Conservation (phyloP, 1,140 invertebrate species). For the Antheraea mylitta region DNA sequence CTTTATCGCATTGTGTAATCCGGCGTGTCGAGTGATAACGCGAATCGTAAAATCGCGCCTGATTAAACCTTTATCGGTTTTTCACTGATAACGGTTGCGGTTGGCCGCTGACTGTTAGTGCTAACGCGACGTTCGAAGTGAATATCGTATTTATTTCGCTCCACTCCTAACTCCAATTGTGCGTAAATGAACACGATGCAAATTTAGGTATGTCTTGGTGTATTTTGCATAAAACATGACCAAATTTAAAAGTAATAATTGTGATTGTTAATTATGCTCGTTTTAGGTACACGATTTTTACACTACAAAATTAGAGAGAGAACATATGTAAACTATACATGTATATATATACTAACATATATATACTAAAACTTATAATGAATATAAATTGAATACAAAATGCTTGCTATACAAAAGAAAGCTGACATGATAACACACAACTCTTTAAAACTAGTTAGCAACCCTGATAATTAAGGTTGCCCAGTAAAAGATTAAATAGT, state of each 20-base stretch:
- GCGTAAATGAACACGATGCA: background rate
- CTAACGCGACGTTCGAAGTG: background rate
- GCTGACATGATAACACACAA: no score
- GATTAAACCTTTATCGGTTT: slow-evolving; percentile 41
- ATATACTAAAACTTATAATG: no score
- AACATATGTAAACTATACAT: no score
- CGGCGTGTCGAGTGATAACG: slow-evolving; percentile 65
- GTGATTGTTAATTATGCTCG: background rate
- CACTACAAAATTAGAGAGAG: no score
- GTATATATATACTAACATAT: no score
- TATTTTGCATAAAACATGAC: background rate
- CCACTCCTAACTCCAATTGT: background rate
- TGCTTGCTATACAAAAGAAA: no score
- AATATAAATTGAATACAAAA: no score
- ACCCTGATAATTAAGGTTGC: no score
- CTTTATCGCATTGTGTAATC: slow-evolving; percentile 65
- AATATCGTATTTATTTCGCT: background rate
- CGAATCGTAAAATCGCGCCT: slow-evolving; percentile 68
- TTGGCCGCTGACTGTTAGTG: slow-evolving; percentile 1
- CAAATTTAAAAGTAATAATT: background rate
- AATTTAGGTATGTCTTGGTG: background rate
- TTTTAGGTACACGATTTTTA: background rate
- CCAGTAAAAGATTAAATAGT: no score
- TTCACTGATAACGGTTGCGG: slow-evolving; percentile 3
- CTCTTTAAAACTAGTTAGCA: no score